Conservation (phyloP, 2,888 invertebrate genomes). For the Saturnia pavonia region DNA sequence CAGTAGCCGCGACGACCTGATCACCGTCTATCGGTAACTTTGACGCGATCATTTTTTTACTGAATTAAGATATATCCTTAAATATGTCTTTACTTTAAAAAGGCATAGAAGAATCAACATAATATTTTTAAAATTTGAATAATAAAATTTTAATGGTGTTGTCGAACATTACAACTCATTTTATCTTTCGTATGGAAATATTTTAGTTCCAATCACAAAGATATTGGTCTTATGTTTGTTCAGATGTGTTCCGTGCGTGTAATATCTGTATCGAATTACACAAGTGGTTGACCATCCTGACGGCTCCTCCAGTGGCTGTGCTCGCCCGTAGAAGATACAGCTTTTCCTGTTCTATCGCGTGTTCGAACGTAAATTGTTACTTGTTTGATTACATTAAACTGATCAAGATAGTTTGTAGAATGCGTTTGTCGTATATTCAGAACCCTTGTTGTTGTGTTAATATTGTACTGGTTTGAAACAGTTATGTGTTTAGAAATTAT, state of each 20-base stretch:
- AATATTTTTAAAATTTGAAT: background rate
- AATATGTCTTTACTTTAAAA: background rate
- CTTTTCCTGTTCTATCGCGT: background rate
- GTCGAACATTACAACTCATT: background rate
- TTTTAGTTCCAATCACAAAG: slow-evolving; percentile 32
- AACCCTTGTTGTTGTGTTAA: background rate
- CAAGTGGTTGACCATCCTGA: slow-evolving; percentile 42
- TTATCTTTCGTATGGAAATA: slow-evolving; percentile 8
- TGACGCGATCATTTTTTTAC: background rate
- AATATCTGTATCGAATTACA: slow-evolving; percentile 40
- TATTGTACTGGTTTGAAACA: slow-evolving; percentile 3
- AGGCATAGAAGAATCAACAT: background rate
- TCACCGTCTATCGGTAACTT: slow-evolving; percentile 23
- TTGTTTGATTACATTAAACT: background rate
- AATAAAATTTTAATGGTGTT: background rate
- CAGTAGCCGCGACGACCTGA: slow-evolving; percentile 43
- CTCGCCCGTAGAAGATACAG: background rate
- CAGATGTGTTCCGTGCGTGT: slow-evolving; percentile 50
- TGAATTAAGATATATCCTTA: background rate
- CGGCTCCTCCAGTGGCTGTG: background rate
- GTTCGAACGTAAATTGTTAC: background rate
- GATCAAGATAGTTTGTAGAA: slow-evolving; percentile 6
- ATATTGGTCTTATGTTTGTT: slow-evolving; percentile 46
- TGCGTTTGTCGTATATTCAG: slow-evolving; percentile 3
- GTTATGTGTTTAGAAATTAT: slow-evolving; percentile 34